Conservation (phyloP, 2,888 invertebrate species). For the Pedicia rivosa region DNA sequence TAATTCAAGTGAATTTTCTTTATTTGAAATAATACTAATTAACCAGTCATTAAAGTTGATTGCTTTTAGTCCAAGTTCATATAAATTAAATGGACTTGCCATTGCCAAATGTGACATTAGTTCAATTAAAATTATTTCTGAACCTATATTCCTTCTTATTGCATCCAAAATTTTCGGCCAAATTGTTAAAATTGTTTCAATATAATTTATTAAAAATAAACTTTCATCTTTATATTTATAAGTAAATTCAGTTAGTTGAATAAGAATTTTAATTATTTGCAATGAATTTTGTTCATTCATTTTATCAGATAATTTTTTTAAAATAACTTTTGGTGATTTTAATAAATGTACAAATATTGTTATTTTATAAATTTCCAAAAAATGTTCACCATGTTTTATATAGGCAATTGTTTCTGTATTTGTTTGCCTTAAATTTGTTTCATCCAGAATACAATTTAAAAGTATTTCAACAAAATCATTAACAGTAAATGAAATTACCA, state of each 20-base stretch:
- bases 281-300: constrained; percentile 15
- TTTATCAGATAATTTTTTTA: constrained; percentile 15
- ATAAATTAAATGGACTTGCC: constrained; percentile 10
- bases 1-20: constrained; percentile 12
- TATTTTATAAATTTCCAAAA: constrained; percentile 20
- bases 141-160: constrained; percentile 2
- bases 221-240: constrained; percentile 13
- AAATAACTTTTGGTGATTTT: constrained; percentile 14
- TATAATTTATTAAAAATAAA: neutral
- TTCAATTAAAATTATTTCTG: constrained; percentile 10
- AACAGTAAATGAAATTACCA: constrained; percentile 12
- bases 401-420: constrained; percentile 9
- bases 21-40: constrained; percentile 3
- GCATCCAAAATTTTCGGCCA: constrained; percentile 8
- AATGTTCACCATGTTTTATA: constrained; percentile 24
- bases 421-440: constrained; percentile 6
- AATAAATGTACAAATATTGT: constrained; percentile 18
- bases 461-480: constrained; percentile 7
- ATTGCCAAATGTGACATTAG: constrained; percentile 12
- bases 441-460: constrained; percentile 12
- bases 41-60: constrained; percentile 13
- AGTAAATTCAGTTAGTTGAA: constrained; percentile 19
- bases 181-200: constrained; percentile 15
- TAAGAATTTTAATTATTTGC: constrained; percentile 18
- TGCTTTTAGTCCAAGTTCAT: constrained; percentile 9